These are phyloP conservation scores for Erynnis tages DNA, from an alignment of 2,888 invertebrate genomes.

Conservation along the genomic window DNA sequence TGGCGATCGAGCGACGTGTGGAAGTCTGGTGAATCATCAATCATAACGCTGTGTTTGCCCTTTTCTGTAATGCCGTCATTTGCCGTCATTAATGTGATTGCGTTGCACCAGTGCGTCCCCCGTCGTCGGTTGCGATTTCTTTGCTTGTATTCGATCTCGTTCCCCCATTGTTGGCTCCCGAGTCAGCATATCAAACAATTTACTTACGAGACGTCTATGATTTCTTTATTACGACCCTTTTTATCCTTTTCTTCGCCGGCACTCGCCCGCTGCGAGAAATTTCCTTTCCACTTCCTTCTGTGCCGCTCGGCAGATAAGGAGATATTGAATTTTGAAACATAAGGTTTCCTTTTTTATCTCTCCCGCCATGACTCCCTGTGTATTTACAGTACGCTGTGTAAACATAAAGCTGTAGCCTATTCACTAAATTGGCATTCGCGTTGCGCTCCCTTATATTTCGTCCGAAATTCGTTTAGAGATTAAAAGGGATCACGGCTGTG, in stretches of 20 bases:
- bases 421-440: constrained; percentile 58
- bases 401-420: constrained; percentile 54
- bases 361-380: constrained; percentile 45
- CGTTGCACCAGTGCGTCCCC: constrained; percentile 44
- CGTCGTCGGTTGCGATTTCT: constrained; percentile 45
- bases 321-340: constrained; percentile 74
- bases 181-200: constrained; percentile 67
- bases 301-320: constrained; percentile 56
- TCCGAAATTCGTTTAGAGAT: constrained; percentile 47
- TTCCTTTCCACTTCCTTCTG: constrained; percentile 49
- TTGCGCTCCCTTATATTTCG: constrained; percentile 42
- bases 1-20: not conserved
- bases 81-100: constrained; percentile 62
- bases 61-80: constrained; percentile 55
- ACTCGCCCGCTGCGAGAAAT: constrained; percentile 19
- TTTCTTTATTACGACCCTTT: constrained; percentile 65
- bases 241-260: constrained; percentile 58
- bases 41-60: constrained; percentile 38
- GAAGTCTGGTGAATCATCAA: constrained; percentile 32
- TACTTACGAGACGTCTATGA: constrained; percentile 65
- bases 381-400: constrained; percentile 49
- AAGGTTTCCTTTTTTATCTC: constrained; percentile 63
- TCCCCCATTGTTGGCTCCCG: constrained; percentile 40
- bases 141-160: constrained; percentile 43
- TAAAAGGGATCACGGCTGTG: constrained; percentile 42